Percentiles rank a stretch among this genome's conserved stretches.
Evolutionary conservation across 2,113 vertebrate genomes (phyloP).

Genomic region (Callorhinus ursinus): DNA sequence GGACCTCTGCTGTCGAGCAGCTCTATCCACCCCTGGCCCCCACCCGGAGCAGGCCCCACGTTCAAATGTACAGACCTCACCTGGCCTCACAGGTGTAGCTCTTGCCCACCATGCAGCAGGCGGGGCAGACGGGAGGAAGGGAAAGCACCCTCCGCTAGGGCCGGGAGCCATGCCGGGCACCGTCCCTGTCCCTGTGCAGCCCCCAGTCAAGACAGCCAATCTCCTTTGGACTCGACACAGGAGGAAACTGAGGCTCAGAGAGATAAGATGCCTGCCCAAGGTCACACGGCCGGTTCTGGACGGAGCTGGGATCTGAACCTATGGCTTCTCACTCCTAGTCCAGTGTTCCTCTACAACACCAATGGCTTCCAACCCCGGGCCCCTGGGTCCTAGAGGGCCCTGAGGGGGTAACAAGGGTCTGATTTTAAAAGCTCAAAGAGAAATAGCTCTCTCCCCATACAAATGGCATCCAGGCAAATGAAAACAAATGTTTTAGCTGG

Average conservation of each 20-base stretch:
- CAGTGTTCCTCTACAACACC: not conserved
- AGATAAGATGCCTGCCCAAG: not conserved
- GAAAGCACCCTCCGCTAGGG: not conserved
- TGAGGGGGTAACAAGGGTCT: not conserved
- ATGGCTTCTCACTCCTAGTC: not conserved
- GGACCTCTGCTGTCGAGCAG: not conserved
- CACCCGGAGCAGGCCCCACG: accelerated
- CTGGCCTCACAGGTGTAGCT: accelerated
- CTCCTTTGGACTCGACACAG: not conserved
- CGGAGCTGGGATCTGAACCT: not conserved
- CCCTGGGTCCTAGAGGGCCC: not conserved
- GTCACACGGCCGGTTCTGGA: not conserved
- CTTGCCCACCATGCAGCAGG: not conserved
- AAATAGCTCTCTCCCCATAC: not conserved
- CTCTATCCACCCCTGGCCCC: not conserved
- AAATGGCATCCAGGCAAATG: not conserved
- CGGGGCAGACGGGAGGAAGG: not conserved
- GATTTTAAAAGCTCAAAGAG: not conserved
- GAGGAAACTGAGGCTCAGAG: not conserved
- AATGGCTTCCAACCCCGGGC: not conserved
- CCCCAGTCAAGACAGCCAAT: accelerated
- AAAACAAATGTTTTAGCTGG: not conserved
- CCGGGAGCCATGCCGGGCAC: not conserved
- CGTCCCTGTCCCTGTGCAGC: accelerated
- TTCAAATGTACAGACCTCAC: not conserved